Conservation (phyloP, 2,888 invertebrate genomes). For the Ischnura elegans region DNA sequence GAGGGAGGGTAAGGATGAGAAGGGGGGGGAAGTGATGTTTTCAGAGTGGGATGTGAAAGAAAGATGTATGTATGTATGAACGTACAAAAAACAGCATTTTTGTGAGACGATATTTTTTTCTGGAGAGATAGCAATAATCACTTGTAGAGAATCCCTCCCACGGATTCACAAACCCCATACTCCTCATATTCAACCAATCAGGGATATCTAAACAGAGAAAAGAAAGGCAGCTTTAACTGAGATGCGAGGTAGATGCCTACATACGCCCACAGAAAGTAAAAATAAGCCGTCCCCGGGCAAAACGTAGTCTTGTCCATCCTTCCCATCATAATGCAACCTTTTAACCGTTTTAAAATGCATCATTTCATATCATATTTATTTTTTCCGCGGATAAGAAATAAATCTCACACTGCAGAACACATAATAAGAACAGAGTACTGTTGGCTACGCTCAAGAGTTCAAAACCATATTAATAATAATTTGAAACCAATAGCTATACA, state of each 20-base stretch:
- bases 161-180: neutral
- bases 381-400: no score
- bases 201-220: neutral
- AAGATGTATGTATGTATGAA: neutral
- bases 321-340: no score
- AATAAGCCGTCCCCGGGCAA: neutral
- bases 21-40: neutral
- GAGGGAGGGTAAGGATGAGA: neutral
- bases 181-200: neutral
- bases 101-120: neutral
- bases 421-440: no score
- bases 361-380: no score
- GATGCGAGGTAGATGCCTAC: neutral
- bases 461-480: no score
- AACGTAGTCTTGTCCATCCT: neutral
- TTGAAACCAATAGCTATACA: no score
- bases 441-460: no score
- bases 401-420: no score
- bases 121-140: neutral
- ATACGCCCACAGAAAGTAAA: neutral
- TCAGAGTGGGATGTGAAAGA: neutral
- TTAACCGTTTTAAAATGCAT: no score
- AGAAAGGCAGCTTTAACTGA: neutral
- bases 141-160: neutral
- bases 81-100: neutral